Base-by-base conservation (phyloP, 2,113 vertebrate genomes). In the Rynchops niger region DNA sequence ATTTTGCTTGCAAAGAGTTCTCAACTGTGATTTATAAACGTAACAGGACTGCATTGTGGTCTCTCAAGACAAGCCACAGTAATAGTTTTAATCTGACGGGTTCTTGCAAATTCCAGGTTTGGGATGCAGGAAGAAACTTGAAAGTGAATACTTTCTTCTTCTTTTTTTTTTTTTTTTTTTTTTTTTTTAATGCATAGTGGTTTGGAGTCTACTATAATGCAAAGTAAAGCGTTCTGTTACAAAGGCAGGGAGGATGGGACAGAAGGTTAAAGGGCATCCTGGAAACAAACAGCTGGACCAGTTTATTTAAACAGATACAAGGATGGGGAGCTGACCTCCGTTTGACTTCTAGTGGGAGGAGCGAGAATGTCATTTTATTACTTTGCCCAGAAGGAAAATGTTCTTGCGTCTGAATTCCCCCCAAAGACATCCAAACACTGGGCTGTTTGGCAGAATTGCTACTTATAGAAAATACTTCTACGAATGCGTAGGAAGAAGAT, bases 281-380 rank as follows among this genome's bases (percentile, higher is more conserved):
- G 96, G 98, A 98, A 98, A 98, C 98, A 98, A 98, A 98, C 98
- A 99, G 98, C 98, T 98, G 98, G 97, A 98, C 98, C 97, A 97
- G 98, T 99, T 99, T 99, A 99, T 99, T 99, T 98, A 99, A 99
- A 98, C 98, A 98, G 98, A 98, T 98, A 98, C 97, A 98, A 97
- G 97, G 97, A 97, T 98, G 97, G 97, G 98, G 98, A 98, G 97
- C 97, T 99, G 98, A 99, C 98, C 98, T 98, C 93, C 86, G 83
- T 98, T 98, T 99, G 98, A 99, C 98, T 98, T 97, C 95, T 85
- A 94, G 97, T 97, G 97, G 97, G 97, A 98, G 98, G 98, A 98
- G 98, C 98, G 70, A 98, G 98, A 98, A 98, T 98, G 98, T 97
- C 97, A 97, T 98, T 99, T 98, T 98, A 99, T 98, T 98, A 97